Evolutionary conservation across 53 echinoderm and acorn worm genomes (phyloP).

Genomic region (Patiria pectinifera): DNA sequence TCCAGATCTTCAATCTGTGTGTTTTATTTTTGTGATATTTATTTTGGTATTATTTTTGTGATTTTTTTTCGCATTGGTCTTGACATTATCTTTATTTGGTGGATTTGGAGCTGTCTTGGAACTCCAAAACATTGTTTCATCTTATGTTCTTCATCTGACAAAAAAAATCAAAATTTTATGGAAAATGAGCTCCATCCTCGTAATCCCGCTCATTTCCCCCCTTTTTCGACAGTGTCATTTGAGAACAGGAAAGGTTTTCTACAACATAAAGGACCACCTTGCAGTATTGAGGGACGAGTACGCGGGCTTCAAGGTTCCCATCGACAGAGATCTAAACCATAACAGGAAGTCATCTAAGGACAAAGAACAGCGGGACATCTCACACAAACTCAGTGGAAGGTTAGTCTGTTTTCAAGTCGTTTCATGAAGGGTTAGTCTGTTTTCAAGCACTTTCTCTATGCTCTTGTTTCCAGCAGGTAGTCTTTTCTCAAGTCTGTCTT

Average conservation of each 20-base stretch:
- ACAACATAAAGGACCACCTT: slow-evolving; percentile 69
- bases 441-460: too few relatives aligned
- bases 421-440: neutral
- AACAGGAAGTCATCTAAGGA: slow-evolving; percentile 73
- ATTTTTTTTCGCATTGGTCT: too few relatives aligned
- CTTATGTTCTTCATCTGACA: too few relatives aligned
- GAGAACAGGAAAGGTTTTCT: slow-evolving; percentile 78
- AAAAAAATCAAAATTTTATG: neutral
- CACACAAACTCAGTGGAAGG: slow-evolving; percentile 33
- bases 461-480: too few relatives aligned
- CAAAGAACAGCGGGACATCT: slow-evolving; percentile 34
- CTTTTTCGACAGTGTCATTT: slow-evolving; percentile 72
- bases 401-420: neutral
- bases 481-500: too few relatives aligned
- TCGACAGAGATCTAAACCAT: slow-evolving; percentile 56
- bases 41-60: too few relatives aligned
- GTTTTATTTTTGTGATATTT: too few relatives aligned
- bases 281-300: slow-evolving; percentile 68
- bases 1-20: too few relatives aligned
- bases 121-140: too few relatives aligned
- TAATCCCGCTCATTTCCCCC: neutral
- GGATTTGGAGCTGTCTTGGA: too few relatives aligned
- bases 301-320: slow-evolving; percentile 73
- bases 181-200: neutral
- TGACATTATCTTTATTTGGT: too few relatives aligned